phyloP scores from a whole-genome alignment of 2,888 invertebrate genomes.

The Arge pagana region DNA sequence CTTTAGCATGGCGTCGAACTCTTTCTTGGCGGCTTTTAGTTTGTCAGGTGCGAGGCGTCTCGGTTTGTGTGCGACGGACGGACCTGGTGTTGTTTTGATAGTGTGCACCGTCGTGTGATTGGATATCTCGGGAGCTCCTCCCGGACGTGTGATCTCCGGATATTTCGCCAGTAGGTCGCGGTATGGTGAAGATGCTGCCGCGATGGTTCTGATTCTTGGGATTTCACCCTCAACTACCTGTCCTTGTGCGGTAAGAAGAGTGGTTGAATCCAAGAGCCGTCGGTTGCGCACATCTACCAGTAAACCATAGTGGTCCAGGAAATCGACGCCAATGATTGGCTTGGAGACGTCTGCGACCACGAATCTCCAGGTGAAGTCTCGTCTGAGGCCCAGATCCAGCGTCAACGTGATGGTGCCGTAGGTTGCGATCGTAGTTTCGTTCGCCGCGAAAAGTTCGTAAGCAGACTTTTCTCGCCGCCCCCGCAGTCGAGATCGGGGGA shows the following conservation, averaged over 20 bases:
- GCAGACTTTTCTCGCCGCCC: conserved; percentile 30
- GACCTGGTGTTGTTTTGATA: conserved; percentile 37
- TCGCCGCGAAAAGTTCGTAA: conserved; percentile 44
- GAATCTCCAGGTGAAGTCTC: conserved; percentile 43
- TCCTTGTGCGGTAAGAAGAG: conserved; percentile 17
- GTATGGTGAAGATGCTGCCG: conserved; percentile 14
- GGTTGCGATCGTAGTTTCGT: conserved; percentile 41
- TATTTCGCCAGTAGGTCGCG: conserved; percentile 19
- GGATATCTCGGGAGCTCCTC: neutral
- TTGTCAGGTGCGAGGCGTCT: conserved; percentile 39
- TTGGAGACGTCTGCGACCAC: conserved; percentile 44
- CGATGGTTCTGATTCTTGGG: conserved; percentile 9
- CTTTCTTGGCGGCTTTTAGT: conserved; percentile 4
- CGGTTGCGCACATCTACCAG: conserved; percentile 40
- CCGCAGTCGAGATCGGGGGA: conserved; percentile 28
- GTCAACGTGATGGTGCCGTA: conserved; percentile 37
- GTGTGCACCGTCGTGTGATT: conserved; percentile 34
- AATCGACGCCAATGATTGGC: conserved; percentile 48
- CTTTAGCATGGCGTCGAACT: conserved; percentile 11
- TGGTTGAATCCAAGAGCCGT: conserved; percentile 32
- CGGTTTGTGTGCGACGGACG: conserved; percentile 36
- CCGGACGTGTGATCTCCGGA: conserved; percentile 25
- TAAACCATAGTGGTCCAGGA: conserved; percentile 41
- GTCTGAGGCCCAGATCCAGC: conserved; percentile 41
- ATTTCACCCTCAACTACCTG: neutral